Evolutionary conservation across 2,797 vertebrate species (phyloP).

Genomic region (Rhabdophis nuchalis): DNA sequence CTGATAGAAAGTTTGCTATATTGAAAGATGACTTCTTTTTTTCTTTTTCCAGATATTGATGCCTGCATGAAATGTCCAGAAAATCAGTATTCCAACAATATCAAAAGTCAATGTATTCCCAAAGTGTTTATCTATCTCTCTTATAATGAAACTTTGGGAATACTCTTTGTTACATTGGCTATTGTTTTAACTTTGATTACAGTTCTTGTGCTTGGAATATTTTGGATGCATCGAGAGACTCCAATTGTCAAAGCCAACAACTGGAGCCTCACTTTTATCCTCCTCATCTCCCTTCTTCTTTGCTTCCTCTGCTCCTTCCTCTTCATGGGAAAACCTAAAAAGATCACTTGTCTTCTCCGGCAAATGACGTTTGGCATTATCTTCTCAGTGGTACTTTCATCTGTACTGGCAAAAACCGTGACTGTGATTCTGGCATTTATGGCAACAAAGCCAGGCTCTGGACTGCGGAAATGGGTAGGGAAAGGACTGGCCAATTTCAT

Average conservation of each 20-base stretch:
- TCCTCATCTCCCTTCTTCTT: not conserved
- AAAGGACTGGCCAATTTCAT: not conserved
- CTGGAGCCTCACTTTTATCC: not conserved
- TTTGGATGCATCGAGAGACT: not conserved
- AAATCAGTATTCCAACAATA: not conserved
- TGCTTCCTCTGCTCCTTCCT: not conserved
- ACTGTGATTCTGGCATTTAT: not conserved
- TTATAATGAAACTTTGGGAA: not conserved
- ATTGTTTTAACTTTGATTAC: not conserved
- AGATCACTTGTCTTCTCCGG: not conserved
- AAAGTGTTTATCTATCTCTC: not conserved
- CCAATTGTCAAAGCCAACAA: not conserved
- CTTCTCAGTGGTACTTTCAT: not conserved
- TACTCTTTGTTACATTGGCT: not conserved
- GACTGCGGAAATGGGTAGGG: not conserved
- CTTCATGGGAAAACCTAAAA: not conserved
- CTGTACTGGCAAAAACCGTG: not conserved
- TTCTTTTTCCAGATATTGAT: not conserved
- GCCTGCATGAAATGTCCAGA: not conserved
- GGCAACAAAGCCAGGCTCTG: not conserved
- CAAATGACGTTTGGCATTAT: not conserved
- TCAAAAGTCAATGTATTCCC: not conserved
- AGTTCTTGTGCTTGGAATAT: not conserved
- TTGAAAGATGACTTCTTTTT: not conserved
- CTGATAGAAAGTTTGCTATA: not conserved